A percentile compares a stretch with the other conserved stretches of the same genome.
Evolutionary conservation across 2,113 vertebrate species (phyloP).

Genomic region (Amphilophus citrinellus): DNA sequence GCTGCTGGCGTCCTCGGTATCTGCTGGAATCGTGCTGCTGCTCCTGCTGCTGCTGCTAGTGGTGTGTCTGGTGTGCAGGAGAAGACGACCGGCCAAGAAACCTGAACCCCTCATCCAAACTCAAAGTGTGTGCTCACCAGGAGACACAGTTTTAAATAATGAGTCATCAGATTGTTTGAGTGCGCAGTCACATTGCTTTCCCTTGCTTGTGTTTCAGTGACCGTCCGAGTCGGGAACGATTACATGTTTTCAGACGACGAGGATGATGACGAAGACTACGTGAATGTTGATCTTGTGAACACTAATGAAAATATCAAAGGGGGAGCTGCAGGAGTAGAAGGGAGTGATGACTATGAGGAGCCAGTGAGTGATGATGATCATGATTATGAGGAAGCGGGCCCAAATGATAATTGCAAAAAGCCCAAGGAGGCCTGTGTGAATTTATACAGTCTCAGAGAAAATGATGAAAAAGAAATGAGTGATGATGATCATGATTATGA

Average conservation of each 20-base stretch:
- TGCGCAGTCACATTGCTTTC: not conserved
- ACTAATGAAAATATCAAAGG: not conserved
- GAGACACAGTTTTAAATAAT: not conserved
- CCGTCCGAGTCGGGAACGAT: not conserved
- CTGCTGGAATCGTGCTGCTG: constrained; percentile 22
- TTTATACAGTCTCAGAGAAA: not conserved
- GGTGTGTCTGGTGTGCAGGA: not conserved
- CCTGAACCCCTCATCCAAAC: not conserved
- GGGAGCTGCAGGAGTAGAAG: not conserved
- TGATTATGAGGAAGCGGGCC: not conserved
- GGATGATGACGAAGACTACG: not conserved
- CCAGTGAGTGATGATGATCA: not conserved
- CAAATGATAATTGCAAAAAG: not conserved
- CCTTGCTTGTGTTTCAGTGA: constrained; percentile 15
- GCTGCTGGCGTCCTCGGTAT: not conserved
- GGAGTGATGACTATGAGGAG: not conserved
- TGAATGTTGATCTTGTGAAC: not conserved
- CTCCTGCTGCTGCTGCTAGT: constrained; percentile 23
- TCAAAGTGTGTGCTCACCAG: constrained; percentile 23
- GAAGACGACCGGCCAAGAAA: not conserved
- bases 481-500: not conserved
- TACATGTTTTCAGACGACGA: not conserved
- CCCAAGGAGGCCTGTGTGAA: not conserved
- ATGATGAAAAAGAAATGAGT: not conserved
- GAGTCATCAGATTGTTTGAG: not conserved